Conservation (phyloP, 2,888 invertebrate genomes). For the Leptopilina drosophilae region DNA sequence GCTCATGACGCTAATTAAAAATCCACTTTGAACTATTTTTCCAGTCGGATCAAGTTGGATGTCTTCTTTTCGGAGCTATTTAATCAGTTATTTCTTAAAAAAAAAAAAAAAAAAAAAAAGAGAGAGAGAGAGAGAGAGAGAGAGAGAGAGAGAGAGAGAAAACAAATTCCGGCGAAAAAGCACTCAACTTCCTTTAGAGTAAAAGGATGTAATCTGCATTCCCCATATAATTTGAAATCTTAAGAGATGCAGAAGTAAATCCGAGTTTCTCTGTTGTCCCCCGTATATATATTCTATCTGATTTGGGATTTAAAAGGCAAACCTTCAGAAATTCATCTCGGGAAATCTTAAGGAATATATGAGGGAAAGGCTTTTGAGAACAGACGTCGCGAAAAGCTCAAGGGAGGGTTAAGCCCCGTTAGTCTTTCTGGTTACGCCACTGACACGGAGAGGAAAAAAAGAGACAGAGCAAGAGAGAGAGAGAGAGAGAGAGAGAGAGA, state of each 20-base stretch:
- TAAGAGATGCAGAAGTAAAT: conserved; percentile 17
- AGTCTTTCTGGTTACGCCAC: conserved; percentile 41
- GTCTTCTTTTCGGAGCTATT: too few relatives aligned
- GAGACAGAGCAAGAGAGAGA: conserved; percentile 7
- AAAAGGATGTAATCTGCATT: background rate
- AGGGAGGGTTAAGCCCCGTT: conserved; percentile 35
- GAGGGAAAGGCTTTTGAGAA: conserved; percentile 5
- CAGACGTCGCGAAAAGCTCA: conserved; percentile 18
- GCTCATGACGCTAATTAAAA: too few relatives aligned
- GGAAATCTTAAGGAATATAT: conserved; percentile 22
- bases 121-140: too few relatives aligned
- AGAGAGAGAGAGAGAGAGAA: too few relatives aligned
- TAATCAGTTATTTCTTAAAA: too few relatives aligned
- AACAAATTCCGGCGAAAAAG: too few relatives aligned
- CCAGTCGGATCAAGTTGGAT: too few relatives aligned
- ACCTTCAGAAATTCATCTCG: conserved; percentile 27
- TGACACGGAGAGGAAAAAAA: conserved; percentile 25
- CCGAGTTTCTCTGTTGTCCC: background rate
- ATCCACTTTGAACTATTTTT: too few relatives aligned
- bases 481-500: conserved; percentile 33
- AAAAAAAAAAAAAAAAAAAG: too few relatives aligned
- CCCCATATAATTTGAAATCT: conserved; percentile 13
- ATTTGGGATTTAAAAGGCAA: conserved; percentile 11
- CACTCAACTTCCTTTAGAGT: background rate
- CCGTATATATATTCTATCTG: background rate